A percentile compares a stretch with the other conserved stretches of the same genome.
These are phyloP conservation scores for Neoarius graeffei DNA, from an alignment of 2,113 vertebrate genomes.

Conservation along the genomic window DNA sequence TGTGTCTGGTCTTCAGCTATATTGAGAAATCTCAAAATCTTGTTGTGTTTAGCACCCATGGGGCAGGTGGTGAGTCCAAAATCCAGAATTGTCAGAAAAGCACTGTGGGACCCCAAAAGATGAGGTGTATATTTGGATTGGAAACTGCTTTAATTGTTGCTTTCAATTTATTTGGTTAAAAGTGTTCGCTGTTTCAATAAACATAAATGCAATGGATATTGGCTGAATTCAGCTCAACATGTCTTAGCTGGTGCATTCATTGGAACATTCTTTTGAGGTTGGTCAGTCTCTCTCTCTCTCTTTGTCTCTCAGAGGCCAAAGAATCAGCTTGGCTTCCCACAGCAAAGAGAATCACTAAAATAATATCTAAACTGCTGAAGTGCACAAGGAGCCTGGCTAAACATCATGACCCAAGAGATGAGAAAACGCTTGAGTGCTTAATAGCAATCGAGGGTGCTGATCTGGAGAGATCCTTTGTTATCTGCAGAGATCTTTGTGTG, in stretches of 20 bases:
- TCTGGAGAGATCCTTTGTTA: conserved; percentile 15
- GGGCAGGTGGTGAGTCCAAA: not conserved
- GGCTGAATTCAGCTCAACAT: not conserved
- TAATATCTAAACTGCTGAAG: conserved; percentile 39
- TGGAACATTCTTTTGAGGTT: not conserved
- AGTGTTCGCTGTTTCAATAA: not conserved
- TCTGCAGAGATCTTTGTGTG: conserved; percentile 41
- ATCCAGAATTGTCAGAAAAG: not conserved
- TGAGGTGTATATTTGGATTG: conserved; percentile 2
- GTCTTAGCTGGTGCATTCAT: not conserved
- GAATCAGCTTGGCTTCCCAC: not conserved
- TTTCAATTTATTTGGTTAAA: not conserved
- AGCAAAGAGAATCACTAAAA: conserved; percentile 34
- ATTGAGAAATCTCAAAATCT: not conserved
- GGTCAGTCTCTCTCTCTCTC: not conserved
- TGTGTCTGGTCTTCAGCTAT: not conserved
- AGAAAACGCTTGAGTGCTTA: conserved; percentile 29
- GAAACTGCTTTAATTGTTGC: not conserved
- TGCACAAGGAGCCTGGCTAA: conserved; percentile 28
- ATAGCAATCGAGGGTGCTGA: not conserved
- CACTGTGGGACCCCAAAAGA: not conserved
- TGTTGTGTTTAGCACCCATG: not conserved
- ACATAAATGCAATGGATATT: not conserved
- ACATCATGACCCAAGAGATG: conserved; percentile 30
- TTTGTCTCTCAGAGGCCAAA: not conserved